Base-by-base conservation (phyloP, 2,888 invertebrate species). In the Portevinia maculata region DNA sequence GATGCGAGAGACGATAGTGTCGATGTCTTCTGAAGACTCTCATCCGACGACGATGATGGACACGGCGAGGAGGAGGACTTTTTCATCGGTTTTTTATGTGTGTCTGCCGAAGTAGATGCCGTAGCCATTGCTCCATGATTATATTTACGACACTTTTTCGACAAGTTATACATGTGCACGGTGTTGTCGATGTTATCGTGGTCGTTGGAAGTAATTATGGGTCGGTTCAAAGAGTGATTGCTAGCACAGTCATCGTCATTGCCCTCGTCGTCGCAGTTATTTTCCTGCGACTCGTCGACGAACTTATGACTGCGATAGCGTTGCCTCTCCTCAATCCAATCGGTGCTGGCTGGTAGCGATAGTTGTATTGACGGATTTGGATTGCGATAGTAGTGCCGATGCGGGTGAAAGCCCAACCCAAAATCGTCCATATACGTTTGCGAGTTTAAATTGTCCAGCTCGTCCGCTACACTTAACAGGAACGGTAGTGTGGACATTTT, bases 381-480 rank as follows among this genome's bases (percentile, higher is more conserved):
- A 17, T 89, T 88, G n/a, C 90, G 87, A 74, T 88, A 89, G 73
- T 90, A 90, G 32, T 90, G 90, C 6, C 90, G 89, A 84, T 90
- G 90, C 28, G 90, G 90, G 86, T 90, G 90, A 79, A 90, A 89
- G 24, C 90, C 90, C 84, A 90, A 86, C 2, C 90, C 90, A 57
- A 90, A 90, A 85, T 90, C 90, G 65, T 90, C 90, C 88, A 90
- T 86, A 70, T 90, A 90, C 28, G 90, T 88, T 79, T 89, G 90
- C 4, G 89, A 88, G 65, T 90, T 88, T 15, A 90, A 86, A 78
- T 89, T 90, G 85, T 90, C 90, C 86, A 90, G 86, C 87, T 90
- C 90, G 78, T 90, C 90, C 84, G 90, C 89, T 48, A 90, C 88
- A 84, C 90, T 90, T 75, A 90, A 84, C 48, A 90, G 85, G 53